Percentiles rank a stretch among this genome's conserved stretches.
Evolutionary conservation across 1,140 invertebrate genomes (phyloP).

Genomic region (Sitobion miscanthi): DNA sequence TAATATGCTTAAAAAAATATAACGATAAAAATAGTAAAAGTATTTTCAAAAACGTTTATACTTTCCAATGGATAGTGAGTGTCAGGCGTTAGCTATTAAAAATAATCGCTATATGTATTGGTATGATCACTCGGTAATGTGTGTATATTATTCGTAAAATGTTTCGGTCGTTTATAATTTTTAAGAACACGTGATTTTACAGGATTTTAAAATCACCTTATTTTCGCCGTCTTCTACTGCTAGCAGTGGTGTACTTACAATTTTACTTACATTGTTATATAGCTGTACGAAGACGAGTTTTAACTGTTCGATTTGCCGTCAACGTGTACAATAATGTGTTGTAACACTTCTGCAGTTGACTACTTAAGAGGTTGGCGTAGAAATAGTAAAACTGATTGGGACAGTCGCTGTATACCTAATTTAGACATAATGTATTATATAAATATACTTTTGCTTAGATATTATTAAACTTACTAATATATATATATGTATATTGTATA

Average conservation of each 20-base stretch:
- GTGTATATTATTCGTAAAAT: conserved; percentile 27
- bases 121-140: background rate
- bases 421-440: conserved; percentile 12
- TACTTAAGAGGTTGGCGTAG: conserved; percentile 41
- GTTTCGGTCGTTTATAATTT: background rate
- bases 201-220: conserved; percentile 12
- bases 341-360: conserved; percentile 29
- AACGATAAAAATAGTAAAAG: background rate
- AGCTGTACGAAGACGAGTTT: background rate
- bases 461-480: background rate
- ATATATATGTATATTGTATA: background rate
- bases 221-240: conserved; percentile 3
- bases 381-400: conserved; percentile 1
- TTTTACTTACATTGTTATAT: conserved; percentile 42
- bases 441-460: conserved; percentile 8
- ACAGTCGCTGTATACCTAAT: background rate
- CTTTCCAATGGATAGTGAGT: background rate
- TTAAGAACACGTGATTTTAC: conserved; percentile 38
- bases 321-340: conserved; percentile 34
- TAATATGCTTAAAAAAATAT: background rate
- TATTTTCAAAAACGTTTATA: background rate
- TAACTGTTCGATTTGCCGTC: conserved; percentile 36
- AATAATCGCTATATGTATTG: background rate
- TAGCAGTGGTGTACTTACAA: conserved; percentile 26
- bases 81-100: background rate